These are phyloP conservation scores for Helicorthomorpha holstii DNA, from an alignment of 1,140 invertebrate species.

Conservation along the genomic window DNA sequence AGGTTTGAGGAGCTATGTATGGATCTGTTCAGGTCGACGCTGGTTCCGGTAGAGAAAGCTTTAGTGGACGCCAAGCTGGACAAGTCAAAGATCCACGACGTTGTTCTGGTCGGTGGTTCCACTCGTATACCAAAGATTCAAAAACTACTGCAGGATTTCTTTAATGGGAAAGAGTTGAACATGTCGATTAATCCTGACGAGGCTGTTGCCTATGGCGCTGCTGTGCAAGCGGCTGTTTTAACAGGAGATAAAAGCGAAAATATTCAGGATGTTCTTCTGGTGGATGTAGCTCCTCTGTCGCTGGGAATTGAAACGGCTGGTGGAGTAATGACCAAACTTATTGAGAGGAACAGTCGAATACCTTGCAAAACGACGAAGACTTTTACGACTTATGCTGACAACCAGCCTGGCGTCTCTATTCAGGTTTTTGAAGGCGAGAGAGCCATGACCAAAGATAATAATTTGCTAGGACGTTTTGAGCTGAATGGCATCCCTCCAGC, in stretches of 20 bases:
- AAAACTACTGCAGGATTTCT: constrained; percentile 1
- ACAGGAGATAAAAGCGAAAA: constrained; percentile 71
- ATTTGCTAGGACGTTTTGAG: constrained; percentile 84
- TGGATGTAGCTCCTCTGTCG: constrained; percentile 45
- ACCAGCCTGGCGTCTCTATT: no score
- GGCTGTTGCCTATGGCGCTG: constrained; percentile 13
- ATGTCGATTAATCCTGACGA: constrained; percentile 54
- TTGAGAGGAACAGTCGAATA: constrained; percentile 44
- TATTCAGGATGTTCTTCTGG: constrained; percentile 39
- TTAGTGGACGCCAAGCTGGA: constrained; percentile 27
- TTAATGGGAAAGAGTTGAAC: constrained; percentile 23
- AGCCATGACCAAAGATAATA: constrained; percentile 83
- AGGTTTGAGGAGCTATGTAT: constrained; percentile 29
- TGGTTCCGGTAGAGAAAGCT: constrained; percentile 19
- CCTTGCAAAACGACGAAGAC: constrained; percentile 45
- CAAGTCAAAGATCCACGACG: constrained; percentile 20
- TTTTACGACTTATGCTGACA: constrained; percentile 46
- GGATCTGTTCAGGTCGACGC: constrained; percentile 19
- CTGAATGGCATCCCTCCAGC: constrained; percentile 87
- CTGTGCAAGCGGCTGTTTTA: constrained; percentile 69
- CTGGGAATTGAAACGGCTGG: no score
- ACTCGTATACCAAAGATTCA: constrained; percentile 24
- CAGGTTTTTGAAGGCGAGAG: constrained; percentile 74
- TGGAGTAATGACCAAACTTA: constrained; percentile 45
- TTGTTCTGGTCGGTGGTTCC: constrained; percentile 24